Evolutionary conservation across 2,888 invertebrate genomes (phyloP), one percentile per base, ranked within the genome.

Genomic region (Mythimna ferrago): DNA sequence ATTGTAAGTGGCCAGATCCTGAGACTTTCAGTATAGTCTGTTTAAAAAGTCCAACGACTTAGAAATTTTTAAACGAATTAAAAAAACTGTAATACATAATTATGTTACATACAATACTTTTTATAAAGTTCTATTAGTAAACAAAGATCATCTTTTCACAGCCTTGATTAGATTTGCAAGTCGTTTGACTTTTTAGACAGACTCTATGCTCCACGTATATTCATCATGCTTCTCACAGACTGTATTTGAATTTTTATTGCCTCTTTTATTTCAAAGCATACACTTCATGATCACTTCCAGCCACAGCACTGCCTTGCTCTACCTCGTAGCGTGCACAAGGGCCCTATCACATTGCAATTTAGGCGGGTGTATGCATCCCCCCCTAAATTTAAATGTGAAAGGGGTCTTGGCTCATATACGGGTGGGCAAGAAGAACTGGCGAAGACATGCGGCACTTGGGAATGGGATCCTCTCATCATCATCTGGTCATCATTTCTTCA

Each of bases 321-420:
- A 63, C 58, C 71, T 26, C 71, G 53, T 38, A 56, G 73, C 76
- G 38, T 44, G 32, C 35, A 62, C 16, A 73, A 63, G 75, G 71
- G 57, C 71, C 71, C 44, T 78, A 76, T 76, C 76, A 76, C 76
- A 79, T 79, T 79, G 53, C 44, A 51, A 72, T 65, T 65, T 72
- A 56, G 54, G 54, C 60, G 79, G 65, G 64, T 32, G 79, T 67
- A 11, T n/a, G 41, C 78, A 78, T 76, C 26, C 78, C 63, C 78
- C 58, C 58, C 71, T 48, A 41, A 41, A 32, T 51, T 57, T 14
- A 4, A 76, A 76, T 76, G 75, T 76, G 78, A 38, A n/a, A 78
- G 71, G 75, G 78, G 78, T 76, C 75, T 76, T 38, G 71, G 75
- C 44, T 35, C 44, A 44, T 11, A 57, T 6, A n/a, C 57, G 78